Evolutionary conservation across 2,113 vertebrate species (phyloP).

Genomic region (Ptilorrhoa leucosticta): DNA sequence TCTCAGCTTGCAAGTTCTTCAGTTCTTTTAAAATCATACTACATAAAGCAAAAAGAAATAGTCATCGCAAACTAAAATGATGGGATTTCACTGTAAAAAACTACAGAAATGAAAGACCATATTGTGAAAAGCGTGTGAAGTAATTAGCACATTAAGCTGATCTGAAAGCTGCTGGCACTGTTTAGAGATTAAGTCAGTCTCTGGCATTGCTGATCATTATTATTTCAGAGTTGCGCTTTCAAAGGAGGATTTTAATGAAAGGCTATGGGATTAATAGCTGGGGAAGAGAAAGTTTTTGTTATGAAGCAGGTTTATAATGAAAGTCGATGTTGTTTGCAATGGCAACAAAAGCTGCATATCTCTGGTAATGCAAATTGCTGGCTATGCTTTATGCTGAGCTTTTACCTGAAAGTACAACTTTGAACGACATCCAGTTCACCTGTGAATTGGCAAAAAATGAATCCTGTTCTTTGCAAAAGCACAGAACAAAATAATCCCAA

Average conservation of each 20-base stretch:
- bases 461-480: neutral
- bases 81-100: neutral
- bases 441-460: neutral
- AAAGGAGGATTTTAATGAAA: neutral
- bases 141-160: neutral
- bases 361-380: neutral
- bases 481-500: neutral
- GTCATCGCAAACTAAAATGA: neutral
- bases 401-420: neutral
- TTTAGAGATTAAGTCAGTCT: slow-evolving; percentile 12
- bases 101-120: neutral
- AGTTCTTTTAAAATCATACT: neutral
- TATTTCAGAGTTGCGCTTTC: neutral
- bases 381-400: neutral
- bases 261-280: neutral
- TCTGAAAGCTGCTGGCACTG: neutral
- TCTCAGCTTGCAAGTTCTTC: neutral
- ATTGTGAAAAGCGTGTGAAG: neutral
- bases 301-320: neutral
- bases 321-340: neutral
- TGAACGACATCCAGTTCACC: neutral
- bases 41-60: neutral
- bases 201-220: neutral
- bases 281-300: neutral
- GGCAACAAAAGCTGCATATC: neutral